Percentiles rank a stretch among this genome's conserved stretches.
Conservation (phyloP, 2,888 invertebrate species). For the Thymelicus acteon region DNA sequence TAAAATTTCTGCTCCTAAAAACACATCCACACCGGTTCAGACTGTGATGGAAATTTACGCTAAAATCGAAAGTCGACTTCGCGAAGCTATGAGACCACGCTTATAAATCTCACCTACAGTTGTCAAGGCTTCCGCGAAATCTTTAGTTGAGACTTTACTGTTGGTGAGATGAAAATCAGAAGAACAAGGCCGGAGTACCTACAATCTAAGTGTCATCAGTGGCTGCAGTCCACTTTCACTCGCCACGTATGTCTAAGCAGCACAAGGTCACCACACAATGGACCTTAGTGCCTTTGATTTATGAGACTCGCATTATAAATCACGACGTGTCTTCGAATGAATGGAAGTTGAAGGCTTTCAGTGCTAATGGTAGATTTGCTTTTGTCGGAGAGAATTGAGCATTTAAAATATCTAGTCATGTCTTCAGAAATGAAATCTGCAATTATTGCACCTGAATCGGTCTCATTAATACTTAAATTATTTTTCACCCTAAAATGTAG, state of each 20-base stretch:
- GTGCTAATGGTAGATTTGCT: slow-evolving; percentile 3
- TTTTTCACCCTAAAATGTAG: too few relatives aligned
- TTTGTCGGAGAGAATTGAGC: background rate
- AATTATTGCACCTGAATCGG: too few relatives aligned
- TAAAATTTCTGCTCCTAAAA: too few relatives aligned
- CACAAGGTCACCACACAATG: slow-evolving; percentile 53
- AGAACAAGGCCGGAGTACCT: background rate
- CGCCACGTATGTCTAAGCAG: slow-evolving; percentile 46
- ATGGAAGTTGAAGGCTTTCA: slow-evolving; percentile 10
- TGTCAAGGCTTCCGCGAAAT: too few relatives aligned
- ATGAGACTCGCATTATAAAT: slow-evolving; percentile 33
- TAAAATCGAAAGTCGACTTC: too few relatives aligned
- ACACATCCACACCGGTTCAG: too few relatives aligned
- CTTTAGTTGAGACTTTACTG: too few relatives aligned
- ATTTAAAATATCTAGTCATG: background rate
- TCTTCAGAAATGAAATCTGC: too few relatives aligned
- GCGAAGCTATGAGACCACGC: too few relatives aligned
- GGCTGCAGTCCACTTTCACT: slow-evolving; percentile 57
- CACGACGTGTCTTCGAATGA: slow-evolving; percentile 12
- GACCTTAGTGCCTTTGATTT: slow-evolving; percentile 35
- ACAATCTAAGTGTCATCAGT: slow-evolving; percentile 10
- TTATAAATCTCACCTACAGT: too few relatives aligned
- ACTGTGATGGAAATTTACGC: too few relatives aligned
- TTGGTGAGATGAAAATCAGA: background rate
- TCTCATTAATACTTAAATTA: too few relatives aligned